Evolutionary conservation across 2,888 invertebrate genomes (phyloP), one percentile per base, ranked within the genome.

Genomic region (Penaeus monodon): DNA sequence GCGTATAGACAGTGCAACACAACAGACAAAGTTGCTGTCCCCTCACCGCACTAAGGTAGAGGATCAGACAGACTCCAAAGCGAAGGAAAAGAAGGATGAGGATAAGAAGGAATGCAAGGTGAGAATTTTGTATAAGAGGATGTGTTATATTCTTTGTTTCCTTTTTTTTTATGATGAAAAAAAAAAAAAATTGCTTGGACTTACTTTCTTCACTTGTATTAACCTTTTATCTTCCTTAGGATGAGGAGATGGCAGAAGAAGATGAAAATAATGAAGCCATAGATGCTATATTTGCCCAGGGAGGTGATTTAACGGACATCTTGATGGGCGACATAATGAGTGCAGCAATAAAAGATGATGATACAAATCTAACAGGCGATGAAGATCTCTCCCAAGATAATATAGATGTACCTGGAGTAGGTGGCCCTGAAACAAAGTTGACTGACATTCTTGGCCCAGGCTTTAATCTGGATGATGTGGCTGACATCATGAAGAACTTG

Each of bases 391-490:
- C 87, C 29, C 87, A 83, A 66, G 87, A 87, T 38, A 83, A 81
- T 57, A 87, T 87, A 57, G 83, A 83, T 63, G 80, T 79, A n/a
- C 83, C 68, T n/a, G 65, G 87, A 65, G 82, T 64, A 22, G 80
- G 83, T 80, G 87, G 83, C 22, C 79, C 68, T 83, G 87, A 83
- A 24, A 83, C 88, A 29, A 90, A 95, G 92, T 92, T 95, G 63
- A 94, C 94, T 82, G 95, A 95, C 92, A 94, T 95, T 91, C 92
- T 95, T 77, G 91, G 91, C 38, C 94, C 94, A 91, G 94, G 95
- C 91, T 95, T 96, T 91, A 96, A 95, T 91, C 92, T 97, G 86
- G 96, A 96, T 65, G 86, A 89, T 79, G 88, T 90, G 38, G 88
- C 89, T 33, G 89, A 88, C 73, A 90, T 90, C 27, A 90, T 90